Conservation (phyloP, 2,888 invertebrate species). For the Drosophila greeni region DNA sequence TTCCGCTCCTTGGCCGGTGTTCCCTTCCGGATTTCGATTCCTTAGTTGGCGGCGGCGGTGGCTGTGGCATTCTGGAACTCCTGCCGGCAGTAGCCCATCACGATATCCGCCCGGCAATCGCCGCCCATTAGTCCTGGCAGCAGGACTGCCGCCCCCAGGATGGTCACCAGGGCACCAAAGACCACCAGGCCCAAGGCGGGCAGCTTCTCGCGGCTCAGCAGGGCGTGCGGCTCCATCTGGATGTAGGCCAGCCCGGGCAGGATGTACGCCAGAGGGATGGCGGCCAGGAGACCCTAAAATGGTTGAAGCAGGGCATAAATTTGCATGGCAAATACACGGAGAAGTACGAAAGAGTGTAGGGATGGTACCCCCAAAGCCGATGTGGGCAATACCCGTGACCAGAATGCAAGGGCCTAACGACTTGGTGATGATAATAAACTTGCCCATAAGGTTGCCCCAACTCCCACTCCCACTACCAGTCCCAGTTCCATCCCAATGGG, state of each 20-base stretch:
- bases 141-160: constrained; percentile 77
- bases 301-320: constrained; percentile 36
- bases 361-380: background rate
- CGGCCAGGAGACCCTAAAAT: constrained; percentile 86
- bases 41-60: constrained; percentile 35
- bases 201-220: constrained; percentile 84
- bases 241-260: constrained; percentile 89
- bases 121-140: constrained; percentile 77
- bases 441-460: constrained; percentile 16
- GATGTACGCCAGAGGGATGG: constrained; percentile 90
- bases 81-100: constrained; percentile 78
- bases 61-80: constrained; percentile 67
- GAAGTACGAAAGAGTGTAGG: constrained; percentile 3
- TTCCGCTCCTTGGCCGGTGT: constrained; percentile 3
- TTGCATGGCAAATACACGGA: constrained; percentile 48
- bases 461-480: background rate
- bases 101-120: constrained; percentile 78
- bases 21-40: constrained; percentile 26
- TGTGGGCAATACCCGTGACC: constrained; percentile 37
- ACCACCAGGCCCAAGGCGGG: constrained; percentile 85
- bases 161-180: constrained; percentile 82
- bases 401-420: constrained; percentile 24
- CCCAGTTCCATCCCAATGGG: background rate
- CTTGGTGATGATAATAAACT: constrained; percentile 26
- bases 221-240: constrained; percentile 85